Evolutionary conservation across 2,113 vertebrate species (phyloP), one percentile per base, ranked within the genome.

Genomic region (Dipodomys ordii): DNA sequence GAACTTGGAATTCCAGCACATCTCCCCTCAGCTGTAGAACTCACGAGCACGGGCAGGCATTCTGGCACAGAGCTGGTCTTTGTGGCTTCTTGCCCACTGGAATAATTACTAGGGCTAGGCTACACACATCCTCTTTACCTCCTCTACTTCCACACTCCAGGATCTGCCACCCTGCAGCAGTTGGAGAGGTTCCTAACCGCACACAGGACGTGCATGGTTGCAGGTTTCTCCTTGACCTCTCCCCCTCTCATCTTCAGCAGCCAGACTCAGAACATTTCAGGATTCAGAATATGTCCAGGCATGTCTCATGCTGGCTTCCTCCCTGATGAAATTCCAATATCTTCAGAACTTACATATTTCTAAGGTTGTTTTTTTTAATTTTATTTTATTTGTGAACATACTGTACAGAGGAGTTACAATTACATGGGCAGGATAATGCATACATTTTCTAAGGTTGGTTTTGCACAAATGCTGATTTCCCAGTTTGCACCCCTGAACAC

Each of bases 61-160:
- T 78, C 60, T 28, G 88, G 84, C 64, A 49, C 49, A 20, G 39
- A 73, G 82, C 82, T n/a, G 81, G 87, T 65, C 92, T 91, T 81
- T 93, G 87, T 86, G 95, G 95, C 85, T 88, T 91, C 73, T 85
- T 79, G 85, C 83, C 90, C 79, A 85, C 60, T 19, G 82, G 91
- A 92, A 94, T 96, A 57, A 57, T 95, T 23, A 95, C 69, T 32
- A 87, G 78, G 84, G 77, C 25, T 35, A 88, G 82, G 90, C 84
- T 22, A 76, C 30, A 39, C 22, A 83, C 30, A 78, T 81, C 68
- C 74, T 90, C 82, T 57, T 62, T 77, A 74, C 81, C 78, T 86
- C 83, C 68, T 62, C 39, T 44, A 16, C 49, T 85, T 95, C 85
- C 82, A 82, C 80, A 62, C 83, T 67, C 27, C 1, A 25, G 86